Percentiles rank a stretch among this genome's conserved stretches.
phyloP scores from a whole-genome alignment of 2,113 vertebrate genomes.

The Myotis davidii region DNA sequence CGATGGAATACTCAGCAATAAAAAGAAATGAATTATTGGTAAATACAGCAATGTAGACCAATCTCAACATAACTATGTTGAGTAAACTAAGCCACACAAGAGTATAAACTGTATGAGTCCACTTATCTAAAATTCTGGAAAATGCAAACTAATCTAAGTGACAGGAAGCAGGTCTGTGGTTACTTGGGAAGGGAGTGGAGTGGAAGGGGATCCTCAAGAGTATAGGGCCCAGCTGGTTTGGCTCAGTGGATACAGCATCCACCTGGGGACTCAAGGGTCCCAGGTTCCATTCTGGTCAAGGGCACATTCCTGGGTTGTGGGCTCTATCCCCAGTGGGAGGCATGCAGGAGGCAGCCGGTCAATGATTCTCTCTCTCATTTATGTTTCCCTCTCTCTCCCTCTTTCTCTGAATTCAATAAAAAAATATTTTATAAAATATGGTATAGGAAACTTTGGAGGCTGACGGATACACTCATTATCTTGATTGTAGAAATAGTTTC shows the following conservation, averaged over 20 bases:
- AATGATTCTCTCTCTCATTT: no score
- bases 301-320: no score
- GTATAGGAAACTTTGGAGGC: not conserved
- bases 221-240: not conserved
- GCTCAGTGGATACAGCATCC: no score
- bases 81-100: not conserved
- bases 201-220: not conserved
- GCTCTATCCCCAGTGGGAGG: no score
- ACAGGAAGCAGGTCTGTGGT: conserved; percentile 4
- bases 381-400: no score
- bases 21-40: conserved; percentile 31
- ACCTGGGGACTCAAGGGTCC: no score
- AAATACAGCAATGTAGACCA: not conserved
- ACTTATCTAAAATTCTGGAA: conserved; percentile 48
- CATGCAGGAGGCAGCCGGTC: no score
- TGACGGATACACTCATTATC: not conserved
- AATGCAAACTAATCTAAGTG: conserved; percentile 12
- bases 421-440: no score
- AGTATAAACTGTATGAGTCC: not conserved
- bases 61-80: not conserved
- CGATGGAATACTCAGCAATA: not conserved
- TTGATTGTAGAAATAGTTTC: conserved; percentile 18
- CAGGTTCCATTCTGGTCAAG: no score
- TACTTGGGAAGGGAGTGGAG: not conserved
- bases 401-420: no score